A percentile compares a stretch with the other conserved stretches of the same genome.
Evolutionary conservation across 53 echinoderm and acorn worm genomes (phyloP).

Genomic region (Holothuria leucospilota): DNA sequence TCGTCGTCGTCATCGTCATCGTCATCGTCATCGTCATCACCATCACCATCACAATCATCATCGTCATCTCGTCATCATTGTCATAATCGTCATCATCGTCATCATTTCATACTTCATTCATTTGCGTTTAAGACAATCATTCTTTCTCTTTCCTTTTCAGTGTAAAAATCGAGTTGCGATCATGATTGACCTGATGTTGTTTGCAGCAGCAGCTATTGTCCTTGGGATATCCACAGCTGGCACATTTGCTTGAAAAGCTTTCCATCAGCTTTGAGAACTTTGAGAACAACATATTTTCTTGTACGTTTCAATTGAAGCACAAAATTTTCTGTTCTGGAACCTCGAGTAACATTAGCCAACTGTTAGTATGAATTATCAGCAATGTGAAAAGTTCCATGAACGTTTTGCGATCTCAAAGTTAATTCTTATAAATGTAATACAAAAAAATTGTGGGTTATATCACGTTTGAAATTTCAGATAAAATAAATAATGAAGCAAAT

Average conservation of each 20-base stretch:
- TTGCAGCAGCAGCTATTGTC: constrained; percentile 1
- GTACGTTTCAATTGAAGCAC: no score
- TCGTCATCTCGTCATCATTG: neutral
- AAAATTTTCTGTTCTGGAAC: no score
- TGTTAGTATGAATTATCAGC: no score
- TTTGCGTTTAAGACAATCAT: no score
- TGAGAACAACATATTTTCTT: no score
- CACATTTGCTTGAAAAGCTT: constrained; percentile 3
- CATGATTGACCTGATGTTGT: constrained; percentile 1
- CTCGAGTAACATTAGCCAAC: no score
- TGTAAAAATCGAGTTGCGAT: neutral
- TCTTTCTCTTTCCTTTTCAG: neutral
- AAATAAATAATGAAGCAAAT: no score
- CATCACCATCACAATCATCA: neutral
- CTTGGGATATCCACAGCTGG: constrained; percentile 23
- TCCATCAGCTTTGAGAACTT: neutral
- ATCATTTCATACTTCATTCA: neutral
- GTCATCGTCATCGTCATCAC: neutral
- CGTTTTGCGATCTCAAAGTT: no score
- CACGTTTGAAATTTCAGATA: no score
- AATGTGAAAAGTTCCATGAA: no score
- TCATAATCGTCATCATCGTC: neutral
- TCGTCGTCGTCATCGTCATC: neutral
- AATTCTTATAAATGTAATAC: no score
- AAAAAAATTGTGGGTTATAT: no score